These are phyloP conservation scores for Xestia c-nigrum DNA, from an alignment of 2,888 invertebrate genomes.

Conservation along the genomic window DNA sequence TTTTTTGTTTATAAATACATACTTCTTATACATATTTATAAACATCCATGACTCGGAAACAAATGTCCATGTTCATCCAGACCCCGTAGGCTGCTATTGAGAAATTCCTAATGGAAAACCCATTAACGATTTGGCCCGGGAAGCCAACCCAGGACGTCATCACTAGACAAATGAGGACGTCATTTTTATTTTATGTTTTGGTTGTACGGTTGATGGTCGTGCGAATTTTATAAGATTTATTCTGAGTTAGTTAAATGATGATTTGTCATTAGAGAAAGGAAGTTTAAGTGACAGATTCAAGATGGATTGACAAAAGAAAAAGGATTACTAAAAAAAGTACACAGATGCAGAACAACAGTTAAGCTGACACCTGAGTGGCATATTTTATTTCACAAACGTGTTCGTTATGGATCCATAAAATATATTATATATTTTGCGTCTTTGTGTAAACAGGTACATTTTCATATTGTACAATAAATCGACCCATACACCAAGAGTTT, in stretches of 20 bases:
- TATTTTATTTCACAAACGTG: background rate
- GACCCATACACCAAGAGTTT: slow-evolving; percentile 62
- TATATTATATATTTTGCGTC: background rate
- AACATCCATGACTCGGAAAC: no score
- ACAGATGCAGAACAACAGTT: background rate
- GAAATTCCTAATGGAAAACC: no score
- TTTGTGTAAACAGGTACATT: background rate
- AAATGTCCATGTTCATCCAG: no score
- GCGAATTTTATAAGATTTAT: no score
- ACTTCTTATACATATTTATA: no score
- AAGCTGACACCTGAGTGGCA: background rate
- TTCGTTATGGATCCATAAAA: background rate
- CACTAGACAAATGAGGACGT: no score
- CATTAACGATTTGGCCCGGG: no score
- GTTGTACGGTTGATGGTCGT: background rate
- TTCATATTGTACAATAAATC: slow-evolving; percentile 34
- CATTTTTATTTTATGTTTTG: background rate
- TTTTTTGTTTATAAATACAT: no score
- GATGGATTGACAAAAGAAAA: background rate
- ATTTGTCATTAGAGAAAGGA: background rate
- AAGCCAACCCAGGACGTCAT: no score
- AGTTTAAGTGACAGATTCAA: background rate
- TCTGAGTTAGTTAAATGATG: no score
- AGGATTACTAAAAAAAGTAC: background rate
- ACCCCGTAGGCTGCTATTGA: no score